Evolutionary conservation across 2,113 vertebrate species (phyloP).

Genomic region (Leptocoma aspasia): DNA sequence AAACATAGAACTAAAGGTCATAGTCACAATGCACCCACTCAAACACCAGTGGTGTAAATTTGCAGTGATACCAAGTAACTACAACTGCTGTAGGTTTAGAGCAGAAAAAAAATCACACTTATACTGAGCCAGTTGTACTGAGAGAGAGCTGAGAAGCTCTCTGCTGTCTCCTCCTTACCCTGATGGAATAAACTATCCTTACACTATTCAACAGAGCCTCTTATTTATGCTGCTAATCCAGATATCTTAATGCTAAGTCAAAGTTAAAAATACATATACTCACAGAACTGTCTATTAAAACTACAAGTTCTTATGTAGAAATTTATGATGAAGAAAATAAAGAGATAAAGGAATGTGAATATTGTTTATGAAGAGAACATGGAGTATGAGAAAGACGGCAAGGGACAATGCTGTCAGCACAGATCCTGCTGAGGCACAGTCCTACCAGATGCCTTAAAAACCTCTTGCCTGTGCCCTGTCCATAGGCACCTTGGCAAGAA

Average conservation of each 20-base stretch:
- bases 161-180: neutral
- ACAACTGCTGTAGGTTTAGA: neutral
- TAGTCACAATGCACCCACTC: rapidly evolving
- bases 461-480: neutral
- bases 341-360: neutral
- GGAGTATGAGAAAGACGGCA: neutral
- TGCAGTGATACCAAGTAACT: neutral
- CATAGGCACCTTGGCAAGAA: neutral
- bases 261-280: neutral
- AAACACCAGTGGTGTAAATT: neutral
- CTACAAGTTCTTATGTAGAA: neutral
- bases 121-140: neutral
- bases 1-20: neutral
- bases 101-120: neutral
- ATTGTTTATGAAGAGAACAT: neutral
- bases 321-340: neutral
- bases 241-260: neutral
- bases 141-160: neutral
- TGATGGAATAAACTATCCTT: neutral
- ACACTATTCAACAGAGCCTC: neutral
- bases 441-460: neutral
- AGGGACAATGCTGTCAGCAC: neutral
- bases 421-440: neutral
- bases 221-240: neutral
- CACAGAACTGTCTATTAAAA: neutral